Percentiles rank a stretch among this genome's conserved stretches.
Evolutionary conservation across 1,140 invertebrate genomes (phyloP).

Genomic region (Anthonomus grandis): DNA sequence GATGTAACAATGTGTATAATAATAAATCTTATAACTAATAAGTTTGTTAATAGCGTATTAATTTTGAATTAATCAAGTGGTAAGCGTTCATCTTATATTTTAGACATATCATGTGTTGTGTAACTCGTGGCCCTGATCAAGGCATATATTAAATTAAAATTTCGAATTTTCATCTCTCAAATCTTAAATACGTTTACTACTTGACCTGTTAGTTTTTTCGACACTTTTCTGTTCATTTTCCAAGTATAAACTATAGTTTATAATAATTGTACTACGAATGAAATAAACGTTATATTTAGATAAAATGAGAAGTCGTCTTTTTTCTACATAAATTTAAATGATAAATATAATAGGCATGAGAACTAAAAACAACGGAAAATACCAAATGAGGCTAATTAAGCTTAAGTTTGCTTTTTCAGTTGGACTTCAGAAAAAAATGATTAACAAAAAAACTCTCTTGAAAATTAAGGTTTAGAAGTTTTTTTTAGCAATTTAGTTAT

Average conservation of each 20-base stretch:
- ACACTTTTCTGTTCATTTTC: conserved; percentile 12
- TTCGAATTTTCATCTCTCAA: background rate
- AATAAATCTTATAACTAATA: conserved; percentile 12
- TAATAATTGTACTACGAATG: conserved; percentile 19
- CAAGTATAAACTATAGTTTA: conserved; percentile 4
- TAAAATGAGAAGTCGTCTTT: conserved; percentile 5
- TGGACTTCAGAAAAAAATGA: no score
- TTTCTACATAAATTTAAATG: background rate
- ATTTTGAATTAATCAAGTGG: conserved; percentile 4
- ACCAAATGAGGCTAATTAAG: no score
- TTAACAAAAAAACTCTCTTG: no score
- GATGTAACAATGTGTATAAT: conserved; percentile 22
- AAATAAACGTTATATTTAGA: conserved; percentile 29
- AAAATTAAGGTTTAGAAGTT: no score
- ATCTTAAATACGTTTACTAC: conserved; percentile 3
- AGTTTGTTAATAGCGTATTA: conserved; percentile 7
- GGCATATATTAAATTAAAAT: no score
- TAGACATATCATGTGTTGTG: background rate
- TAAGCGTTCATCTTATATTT: background rate
- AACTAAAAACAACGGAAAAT: no score
- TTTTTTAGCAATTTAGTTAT: no score
- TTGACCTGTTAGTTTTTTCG: conserved; percentile 1
- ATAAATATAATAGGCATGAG: background rate
- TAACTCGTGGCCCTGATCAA: no score
- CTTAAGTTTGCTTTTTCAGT: no score